Evolutionary conservation across 2,113 vertebrate species (phyloP), one percentile per base, ranked within the genome.

Genomic region (Syrmaticus mikado): DNA sequence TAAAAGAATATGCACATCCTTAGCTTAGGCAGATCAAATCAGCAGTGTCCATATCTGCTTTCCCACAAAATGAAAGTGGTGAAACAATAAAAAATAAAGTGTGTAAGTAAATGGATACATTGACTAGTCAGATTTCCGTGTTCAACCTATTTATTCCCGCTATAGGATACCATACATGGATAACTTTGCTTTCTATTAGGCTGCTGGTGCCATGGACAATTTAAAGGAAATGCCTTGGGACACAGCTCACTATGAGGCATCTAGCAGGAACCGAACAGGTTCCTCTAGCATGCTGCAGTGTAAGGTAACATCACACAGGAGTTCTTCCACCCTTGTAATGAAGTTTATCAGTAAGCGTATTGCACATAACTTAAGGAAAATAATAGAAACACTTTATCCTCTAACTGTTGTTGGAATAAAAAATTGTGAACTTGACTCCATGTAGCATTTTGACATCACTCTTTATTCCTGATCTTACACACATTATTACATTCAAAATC

Each of bases 271-370:
- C 82, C 48, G 7, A 68, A 34, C 1, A 50, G 13, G 28, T 45
- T 81, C 13, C 7, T 46, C 50, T 71, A 41, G 70, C 0, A 0
- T 36, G 24, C 19, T 58, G 28, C 1, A 0, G 7, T 50, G 18
- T 41, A 34, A 74, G 60, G 17, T 52, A 46, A 76, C 48, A 45
- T 71, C 20, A 85, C 38, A 77, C 6, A 45, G 7, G 13, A 71
- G 9, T 46, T 6, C 58, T 92, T 77, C 11, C 10, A 40, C 8
- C 18, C 25, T 89, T 22, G 22, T 32, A 48, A 0, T 60, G 46
- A 94, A 30, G 11, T 53, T 28, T 74, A 46, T 46, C 88, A 10
- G 41, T 36, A 80, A 77, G 6, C 27, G 13, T 64, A 60, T 67
- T 71, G 25, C 19, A 50, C n/a, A 21, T 41, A 74, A 48, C 80